phyloP scores from a whole-genome alignment of 1,140 invertebrate species.

The Drosophila oshimai region DNA sequence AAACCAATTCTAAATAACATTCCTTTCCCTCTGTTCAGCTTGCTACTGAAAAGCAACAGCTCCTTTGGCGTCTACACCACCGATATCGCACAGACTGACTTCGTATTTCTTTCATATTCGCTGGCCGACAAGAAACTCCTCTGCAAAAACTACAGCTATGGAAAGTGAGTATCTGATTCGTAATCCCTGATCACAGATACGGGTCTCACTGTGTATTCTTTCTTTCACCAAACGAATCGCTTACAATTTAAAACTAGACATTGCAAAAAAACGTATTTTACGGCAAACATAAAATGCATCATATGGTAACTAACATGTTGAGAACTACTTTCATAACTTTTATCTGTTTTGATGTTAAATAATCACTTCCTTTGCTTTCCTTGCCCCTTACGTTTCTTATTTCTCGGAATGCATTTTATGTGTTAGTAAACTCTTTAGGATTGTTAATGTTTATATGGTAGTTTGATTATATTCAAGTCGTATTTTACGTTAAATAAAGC shows the following conservation, averaged over 20 bases:
- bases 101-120: constrained; percentile 69
- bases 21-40: background rate
- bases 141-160: constrained; percentile 68
- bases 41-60: constrained; percentile 62
- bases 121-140: constrained; percentile 55
- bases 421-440: constrained; percentile 25
- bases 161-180: constrained; percentile 56
- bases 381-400: constrained; percentile 27
- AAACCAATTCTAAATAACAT: background rate
- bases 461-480: background rate
- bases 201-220: constrained; percentile 57
- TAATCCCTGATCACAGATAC: background rate
- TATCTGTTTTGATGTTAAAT: constrained; percentile 43
- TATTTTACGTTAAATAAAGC: background rate
- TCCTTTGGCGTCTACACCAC: constrained; percentile 66
- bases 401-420: constrained; percentile 51
- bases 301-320: constrained; percentile 78
- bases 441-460: constrained; percentile 36
- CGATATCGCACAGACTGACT: constrained; percentile 66
- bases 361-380: constrained; percentile 24
- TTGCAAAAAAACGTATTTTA: constrained; percentile 82
- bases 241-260: constrained; percentile 62
- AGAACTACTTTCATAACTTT: constrained; percentile 44
- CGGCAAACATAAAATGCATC: constrained; percentile 82
- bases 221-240: constrained; percentile 57